A percentile compares a stretch with the other conserved stretches of the same genome.
These are phyloP conservation scores for Matsumurasca onukii DNA, from an alignment of 1,140 invertebrate genomes.

Conservation along the genomic window DNA sequence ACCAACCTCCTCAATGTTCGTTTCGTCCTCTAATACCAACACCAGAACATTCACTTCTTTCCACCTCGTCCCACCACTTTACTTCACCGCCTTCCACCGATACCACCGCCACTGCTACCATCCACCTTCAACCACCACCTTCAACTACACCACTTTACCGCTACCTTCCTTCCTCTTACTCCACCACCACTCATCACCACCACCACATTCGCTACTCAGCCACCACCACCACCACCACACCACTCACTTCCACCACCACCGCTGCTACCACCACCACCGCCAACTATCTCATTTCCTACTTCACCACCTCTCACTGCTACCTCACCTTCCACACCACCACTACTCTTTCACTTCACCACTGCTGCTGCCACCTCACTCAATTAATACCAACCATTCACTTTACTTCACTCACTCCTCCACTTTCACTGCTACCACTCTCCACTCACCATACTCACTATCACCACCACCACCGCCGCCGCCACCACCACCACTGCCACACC, in stretches of 20 bases:
- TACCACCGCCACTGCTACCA: background rate
- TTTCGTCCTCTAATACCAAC: no score
- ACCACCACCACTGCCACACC: slow-evolving; percentile 23
- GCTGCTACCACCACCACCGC: slow-evolving; percentile 67
- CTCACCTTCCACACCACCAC: slow-evolving; percentile 41
- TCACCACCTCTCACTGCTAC: slow-evolving; percentile 79
- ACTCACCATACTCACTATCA: no score
- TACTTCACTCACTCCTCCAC: slow-evolving; percentile 31
- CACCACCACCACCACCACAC: background rate
- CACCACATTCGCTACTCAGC: background rate
- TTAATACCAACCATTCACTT: slow-evolving; percentile 39
- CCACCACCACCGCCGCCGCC: slow-evolving; percentile 29
- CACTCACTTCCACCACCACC: background rate
- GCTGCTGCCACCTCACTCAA: slow-evolving; percentile 23
- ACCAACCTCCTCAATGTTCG: no score
- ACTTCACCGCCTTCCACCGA: no score
- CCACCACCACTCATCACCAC: background rate
- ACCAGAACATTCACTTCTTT: no score
- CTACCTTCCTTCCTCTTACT: background rate
- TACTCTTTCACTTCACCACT: slow-evolving; percentile 30
- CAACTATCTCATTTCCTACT: slow-evolving; percentile 85
- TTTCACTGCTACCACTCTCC: no score
- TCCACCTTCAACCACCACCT: no score
- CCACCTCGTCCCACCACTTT: no score
- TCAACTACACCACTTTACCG: no score